Percentiles rank a stretch among this genome's conserved stretches.
phyloP scores from a whole-genome alignment of 23 tunicate species.

The Trididemnum clinides region DNA sequence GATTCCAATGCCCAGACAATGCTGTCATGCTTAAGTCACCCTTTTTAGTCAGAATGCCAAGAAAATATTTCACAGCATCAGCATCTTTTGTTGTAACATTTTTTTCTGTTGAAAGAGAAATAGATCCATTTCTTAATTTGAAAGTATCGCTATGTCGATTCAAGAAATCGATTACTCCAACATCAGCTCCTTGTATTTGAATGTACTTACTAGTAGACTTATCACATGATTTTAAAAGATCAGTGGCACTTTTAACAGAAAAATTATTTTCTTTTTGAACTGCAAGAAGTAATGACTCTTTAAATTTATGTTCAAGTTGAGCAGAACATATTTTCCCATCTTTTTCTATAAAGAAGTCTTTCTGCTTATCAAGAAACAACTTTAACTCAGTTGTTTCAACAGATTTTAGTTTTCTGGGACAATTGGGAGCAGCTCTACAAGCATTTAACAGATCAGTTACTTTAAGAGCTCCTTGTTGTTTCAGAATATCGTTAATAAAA shows the following conservation, averaged over 20 bases:
- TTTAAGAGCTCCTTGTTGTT: not conserved
- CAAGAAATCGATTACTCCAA: not conserved
- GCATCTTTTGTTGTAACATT: not conserved
- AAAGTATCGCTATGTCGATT: not conserved
- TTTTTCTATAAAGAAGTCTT: not conserved
- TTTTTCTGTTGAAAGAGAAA: not conserved
- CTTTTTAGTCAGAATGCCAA: not conserved
- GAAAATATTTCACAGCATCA: conserved; percentile 17
- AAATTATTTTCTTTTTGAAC: not conserved
- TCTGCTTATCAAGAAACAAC: not conserved
- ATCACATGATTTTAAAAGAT: not conserved
- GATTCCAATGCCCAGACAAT: conserved; percentile 20
- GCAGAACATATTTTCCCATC: not conserved
- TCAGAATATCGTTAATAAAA: not conserved
- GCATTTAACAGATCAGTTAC: not conserved
- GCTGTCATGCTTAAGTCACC: not conserved
- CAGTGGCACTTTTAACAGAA: not conserved
- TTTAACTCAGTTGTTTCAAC: not conserved
- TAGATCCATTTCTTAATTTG: not conserved
- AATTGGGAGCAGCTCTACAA: not conserved
- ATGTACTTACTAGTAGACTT: conserved; percentile 4
- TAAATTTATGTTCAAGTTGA: not conserved
- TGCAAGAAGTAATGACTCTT: not conserved
- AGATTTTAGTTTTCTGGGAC: not conserved
- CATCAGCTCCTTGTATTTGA: not conserved